phyloP scores from a whole-genome alignment of 2,888 invertebrate genomes.

The Meteorus cinctellus region DNA sequence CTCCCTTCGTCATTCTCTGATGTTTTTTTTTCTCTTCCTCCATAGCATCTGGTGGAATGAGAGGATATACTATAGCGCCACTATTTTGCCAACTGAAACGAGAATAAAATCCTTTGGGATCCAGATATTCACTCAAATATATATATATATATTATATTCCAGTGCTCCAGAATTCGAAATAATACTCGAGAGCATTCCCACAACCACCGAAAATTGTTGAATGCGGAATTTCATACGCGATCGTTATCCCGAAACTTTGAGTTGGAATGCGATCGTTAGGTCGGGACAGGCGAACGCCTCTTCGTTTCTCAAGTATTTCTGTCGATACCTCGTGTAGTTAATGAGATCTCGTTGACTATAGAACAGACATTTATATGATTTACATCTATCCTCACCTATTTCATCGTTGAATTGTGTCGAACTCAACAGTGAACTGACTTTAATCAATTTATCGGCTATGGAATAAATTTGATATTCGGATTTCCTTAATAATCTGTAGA shows the following conservation, averaged over 20 bases:
- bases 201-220: slow-evolving; percentile 30
- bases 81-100: neutral
- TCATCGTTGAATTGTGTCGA: neutral
- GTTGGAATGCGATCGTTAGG: slow-evolving; percentile 37
- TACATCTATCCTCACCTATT: neutral
- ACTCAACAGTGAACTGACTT: too few species aligned
- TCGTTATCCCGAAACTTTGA: slow-evolving; percentile 38
- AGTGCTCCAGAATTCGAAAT: slow-evolving; percentile 28
- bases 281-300: slow-evolving; percentile 11
- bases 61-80: slow-evolving; percentile 23
- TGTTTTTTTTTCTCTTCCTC: slow-evolving; percentile 7
- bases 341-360: neutral
- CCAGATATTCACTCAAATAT: neutral
- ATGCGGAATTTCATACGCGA: slow-evolving; percentile 33
- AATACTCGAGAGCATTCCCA: slow-evolving; percentile 11
- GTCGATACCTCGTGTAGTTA: neutral
- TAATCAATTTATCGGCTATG: too few species aligned
- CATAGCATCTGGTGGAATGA: slow-evolving; percentile 28
- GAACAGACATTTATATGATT: neutral
- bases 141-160: slow-evolving; percentile 19
- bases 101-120: slow-evolving; percentile 27
- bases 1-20: slow-evolving; percentile 6
- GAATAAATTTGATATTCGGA: too few species aligned
- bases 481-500: too few species aligned
- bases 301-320: neutral